These are phyloP conservation scores for Aquatica leii DNA, from an alignment of 2,888 invertebrate genomes.

Conservation along the genomic window DNA sequence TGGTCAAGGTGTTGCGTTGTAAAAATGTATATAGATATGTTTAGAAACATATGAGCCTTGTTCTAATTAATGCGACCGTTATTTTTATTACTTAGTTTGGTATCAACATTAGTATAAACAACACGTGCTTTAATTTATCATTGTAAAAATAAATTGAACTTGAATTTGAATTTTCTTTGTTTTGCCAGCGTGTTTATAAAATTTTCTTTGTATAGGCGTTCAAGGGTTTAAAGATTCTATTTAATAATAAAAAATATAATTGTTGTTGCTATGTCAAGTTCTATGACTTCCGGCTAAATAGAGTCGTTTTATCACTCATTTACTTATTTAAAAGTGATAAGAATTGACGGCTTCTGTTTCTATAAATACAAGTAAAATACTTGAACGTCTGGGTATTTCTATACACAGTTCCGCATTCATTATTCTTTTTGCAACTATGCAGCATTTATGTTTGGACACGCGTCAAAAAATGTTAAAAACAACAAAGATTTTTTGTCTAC, in stretches of 20 bases:
- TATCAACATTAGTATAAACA: conserved; percentile 7
- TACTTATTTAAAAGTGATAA: conserved; percentile 31
- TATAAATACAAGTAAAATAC: conserved; percentile 24
- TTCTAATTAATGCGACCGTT: background rate
- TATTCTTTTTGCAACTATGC: too few relatives aligned
- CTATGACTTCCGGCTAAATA: conserved; percentile 34
- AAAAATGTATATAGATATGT: background rate
- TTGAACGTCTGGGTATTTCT: background rate
- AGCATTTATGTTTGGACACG: too few relatives aligned
- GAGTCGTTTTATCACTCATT: conserved; percentile 25
- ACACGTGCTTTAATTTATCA: conserved; percentile 1
- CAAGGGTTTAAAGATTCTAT: too few relatives aligned
- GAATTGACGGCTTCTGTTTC: conserved; percentile 20
- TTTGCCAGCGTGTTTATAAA: background rate
- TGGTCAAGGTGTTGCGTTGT: background rate
- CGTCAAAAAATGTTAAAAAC: too few relatives aligned
- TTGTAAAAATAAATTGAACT: background rate
- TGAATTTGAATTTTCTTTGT: background rate
- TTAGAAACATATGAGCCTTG: background rate
- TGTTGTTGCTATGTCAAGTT: conserved; percentile 36
- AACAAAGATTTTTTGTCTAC: too few relatives aligned
- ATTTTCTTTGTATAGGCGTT: too few relatives aligned
- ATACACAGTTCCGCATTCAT: too few relatives aligned
- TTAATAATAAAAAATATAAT: background rate
- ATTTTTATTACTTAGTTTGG: conserved; percentile 1